Base-by-base conservation (phyloP, 2,113 vertebrate genomes). In the Salvelinus alpinus region DNA sequence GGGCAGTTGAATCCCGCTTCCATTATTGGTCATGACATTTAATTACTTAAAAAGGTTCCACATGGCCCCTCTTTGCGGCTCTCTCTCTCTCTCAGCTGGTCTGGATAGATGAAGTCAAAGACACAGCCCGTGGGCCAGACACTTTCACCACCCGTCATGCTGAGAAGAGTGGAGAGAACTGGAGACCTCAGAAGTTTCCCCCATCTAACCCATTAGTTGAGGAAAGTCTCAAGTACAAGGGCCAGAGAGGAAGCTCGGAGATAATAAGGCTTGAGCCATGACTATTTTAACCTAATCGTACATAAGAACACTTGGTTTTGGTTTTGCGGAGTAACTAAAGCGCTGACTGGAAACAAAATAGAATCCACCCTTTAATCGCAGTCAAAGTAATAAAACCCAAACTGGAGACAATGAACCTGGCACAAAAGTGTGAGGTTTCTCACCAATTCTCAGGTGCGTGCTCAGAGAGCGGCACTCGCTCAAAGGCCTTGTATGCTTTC, bases 1-100 rank as follows among this genome's bases (percentile, higher is more conserved):
- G 31, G 60, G 38, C 57, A 47, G 62, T 11, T 48, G 47, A 76
- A 78, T 67, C 34, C 27, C 54, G 72, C 76, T 77, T 48, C 70
- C 57, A 70, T 81, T 84, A 81, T 80, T 76, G 80, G 54, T 81
- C 79, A 62, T 72, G 79, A 76, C 73, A 71, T 80, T 78, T 85
- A 66, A 80, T 83, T 82, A 81, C 77, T 72, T 75, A 81, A 81
- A 81, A 79, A 81, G 73, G 75, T 76, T 82, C 77, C 75, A 77
- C 77, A 78, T 72, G 77, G 76, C 12, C 74, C 74, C 57, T 73
- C 62, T 71, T 67, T n/a, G 38, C 27, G 47, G 31, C 31, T 34
- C 71, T 57, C 59, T 66, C 18, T 51, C 68, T n/a, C 38, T 70
- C 29, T 18, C 51, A 54, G 51, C 51, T 34, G 6, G 18, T 38